Conservation (phyloP, 2,797 vertebrate species). For the Carapus acus region DNA sequence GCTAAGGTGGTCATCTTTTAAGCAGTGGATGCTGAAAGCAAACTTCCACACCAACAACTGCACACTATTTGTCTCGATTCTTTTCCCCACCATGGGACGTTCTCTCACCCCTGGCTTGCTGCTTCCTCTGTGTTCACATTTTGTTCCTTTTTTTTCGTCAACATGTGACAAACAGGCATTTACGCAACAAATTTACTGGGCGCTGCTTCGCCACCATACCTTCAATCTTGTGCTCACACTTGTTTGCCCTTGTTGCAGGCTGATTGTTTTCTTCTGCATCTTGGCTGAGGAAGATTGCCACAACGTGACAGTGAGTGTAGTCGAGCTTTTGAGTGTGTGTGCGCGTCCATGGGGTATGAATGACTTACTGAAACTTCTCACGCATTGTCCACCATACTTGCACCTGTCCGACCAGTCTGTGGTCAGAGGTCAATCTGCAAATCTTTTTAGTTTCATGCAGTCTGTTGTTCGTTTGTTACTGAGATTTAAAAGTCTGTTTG, state of each 20-base stretch:
- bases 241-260: slow-evolving; percentile 38
- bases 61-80: too few species aligned
- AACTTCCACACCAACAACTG: too few species aligned
- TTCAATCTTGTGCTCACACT: background rate
- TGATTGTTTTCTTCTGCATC: slow-evolving; percentile 39
- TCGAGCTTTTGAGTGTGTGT: background rate
- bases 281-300: slow-evolving; percentile 51
- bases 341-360: background rate
- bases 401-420: slow-evolving; percentile 3
- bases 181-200: background rate
- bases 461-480: slow-evolving; percentile 3
- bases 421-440: slow-evolving; percentile 13
- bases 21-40: too few species aligned
- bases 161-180: background rate
- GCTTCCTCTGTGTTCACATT: background rate
- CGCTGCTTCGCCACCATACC: background rate
- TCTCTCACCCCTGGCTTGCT: background rate
- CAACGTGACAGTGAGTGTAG: slow-evolving; percentile 56
- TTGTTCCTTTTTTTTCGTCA: background rate
- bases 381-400: background rate
- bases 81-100: too few species aligned
- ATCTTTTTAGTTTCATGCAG: background rate
- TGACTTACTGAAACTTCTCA: too few species aligned
- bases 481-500: background rate
- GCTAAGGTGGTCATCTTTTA: too few species aligned